Evolutionary conservation across 2,888 invertebrate species (phyloP).

Genomic region (Trichopoda pennipes): DNA sequence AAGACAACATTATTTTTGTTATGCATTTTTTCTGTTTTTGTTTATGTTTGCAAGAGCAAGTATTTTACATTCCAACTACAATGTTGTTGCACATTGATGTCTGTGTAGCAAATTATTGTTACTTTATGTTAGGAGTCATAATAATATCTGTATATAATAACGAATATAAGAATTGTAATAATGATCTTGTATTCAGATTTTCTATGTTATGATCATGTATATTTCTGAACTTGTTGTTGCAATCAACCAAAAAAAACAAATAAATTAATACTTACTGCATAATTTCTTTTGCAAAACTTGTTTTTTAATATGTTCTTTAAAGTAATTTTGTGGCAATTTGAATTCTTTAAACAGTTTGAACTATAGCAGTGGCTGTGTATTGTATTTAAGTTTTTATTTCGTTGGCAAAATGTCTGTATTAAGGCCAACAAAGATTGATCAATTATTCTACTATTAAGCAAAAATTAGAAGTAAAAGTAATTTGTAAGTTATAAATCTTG

Average conservation of each 20-base stretch:
- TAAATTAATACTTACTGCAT: too few relatives aligned
- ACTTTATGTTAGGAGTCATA: slow-evolving; percentile 46
- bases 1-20: slow-evolving; percentile 46
- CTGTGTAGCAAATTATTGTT: slow-evolving; percentile 43
- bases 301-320: slow-evolving; percentile 28
- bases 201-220: slow-evolving; percentile 24
- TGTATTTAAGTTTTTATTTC: neutral
- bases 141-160: slow-evolving; percentile 55
- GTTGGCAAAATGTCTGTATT: slow-evolving; percentile 16
- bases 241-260: slow-evolving; percentile 15
- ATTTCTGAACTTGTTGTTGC: slow-evolving; percentile 41
- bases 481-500: too few relatives aligned
- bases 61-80: slow-evolving; percentile 52
- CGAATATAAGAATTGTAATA: slow-evolving; percentile 50
- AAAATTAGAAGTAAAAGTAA: neutral
- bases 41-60: slow-evolving; percentile 24
- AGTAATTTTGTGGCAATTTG: slow-evolving; percentile 44
- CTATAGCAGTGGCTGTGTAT: slow-evolving; percentile 41
- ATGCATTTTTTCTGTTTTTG: slow-evolving; percentile 22
- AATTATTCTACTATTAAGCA: neutral
- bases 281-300: slow-evolving; percentile 53
- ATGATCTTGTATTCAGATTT: slow-evolving; percentile 22
- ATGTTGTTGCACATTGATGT: slow-evolving; percentile 14
- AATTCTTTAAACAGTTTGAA: slow-evolving; percentile 38
- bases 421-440: neutral